A percentile compares a stretch with the other conserved stretches of the same genome.
Conservation (phyloP, 2,113 vertebrate genomes). For the Cavia porcellus region DNA sequence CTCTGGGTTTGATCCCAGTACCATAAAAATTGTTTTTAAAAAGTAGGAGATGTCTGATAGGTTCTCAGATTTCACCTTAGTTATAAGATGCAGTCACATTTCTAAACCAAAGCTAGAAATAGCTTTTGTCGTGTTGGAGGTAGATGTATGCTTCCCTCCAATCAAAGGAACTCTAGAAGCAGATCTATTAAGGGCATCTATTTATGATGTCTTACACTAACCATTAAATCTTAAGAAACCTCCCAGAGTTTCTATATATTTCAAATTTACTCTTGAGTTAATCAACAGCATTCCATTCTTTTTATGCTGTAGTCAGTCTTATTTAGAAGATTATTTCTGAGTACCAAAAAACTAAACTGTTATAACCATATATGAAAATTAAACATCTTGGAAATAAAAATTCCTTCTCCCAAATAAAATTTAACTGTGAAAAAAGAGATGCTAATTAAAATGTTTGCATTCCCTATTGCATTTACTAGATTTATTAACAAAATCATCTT, state of each 20-base stretch:
- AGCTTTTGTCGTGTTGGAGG: background rate
- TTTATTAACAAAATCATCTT: conserved; percentile 57
- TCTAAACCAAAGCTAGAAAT: conserved; percentile 39
- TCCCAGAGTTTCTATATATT: background rate
- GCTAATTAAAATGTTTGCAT: conserved; percentile 52
- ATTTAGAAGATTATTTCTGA: conserved; percentile 47
- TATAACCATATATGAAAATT: conserved; percentile 49
- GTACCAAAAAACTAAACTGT: conserved; percentile 22
- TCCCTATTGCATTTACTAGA: background rate
- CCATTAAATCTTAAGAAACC: conserved; percentile 16
- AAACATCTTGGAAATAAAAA: conserved; percentile 44
- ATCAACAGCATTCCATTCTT: background rate
- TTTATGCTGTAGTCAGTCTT: background rate
- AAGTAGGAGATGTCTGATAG: background rate
- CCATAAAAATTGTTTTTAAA: background rate
- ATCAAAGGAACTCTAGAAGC: background rate
- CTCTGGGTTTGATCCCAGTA: background rate
- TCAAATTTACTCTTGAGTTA: conserved; percentile 44
- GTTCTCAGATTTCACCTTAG: background rate
- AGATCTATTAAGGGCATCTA: background rate
- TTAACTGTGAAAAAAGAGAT: conserved; percentile 9
- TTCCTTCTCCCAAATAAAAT: conserved; percentile 51
- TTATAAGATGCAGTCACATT: conserved; percentile 1
- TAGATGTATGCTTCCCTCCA: background rate
- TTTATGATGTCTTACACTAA: background rate